Conservation (phyloP, 2,888 invertebrate genomes). For the Euzophera pinguis region DNA sequence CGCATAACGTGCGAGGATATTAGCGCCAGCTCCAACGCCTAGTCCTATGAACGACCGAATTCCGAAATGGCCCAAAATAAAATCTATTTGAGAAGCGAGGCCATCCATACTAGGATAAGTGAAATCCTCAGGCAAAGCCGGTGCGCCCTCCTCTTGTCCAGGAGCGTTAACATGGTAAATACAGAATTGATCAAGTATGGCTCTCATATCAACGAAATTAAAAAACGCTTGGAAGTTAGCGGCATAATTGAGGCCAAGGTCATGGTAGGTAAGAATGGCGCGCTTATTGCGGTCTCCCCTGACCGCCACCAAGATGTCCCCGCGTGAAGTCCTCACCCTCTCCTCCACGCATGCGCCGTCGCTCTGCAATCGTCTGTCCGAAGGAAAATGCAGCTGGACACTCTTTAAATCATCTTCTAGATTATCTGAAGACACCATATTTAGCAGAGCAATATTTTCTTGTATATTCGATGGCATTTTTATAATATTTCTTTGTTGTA, state of each 20-base stretch:
- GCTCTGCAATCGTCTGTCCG: conserved; percentile 81
- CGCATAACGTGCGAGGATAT: conserved; percentile 95
- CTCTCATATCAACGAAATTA: conserved; percentile 94
- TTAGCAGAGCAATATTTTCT: conserved; percentile 80
- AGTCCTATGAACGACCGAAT: conserved; percentile 96
- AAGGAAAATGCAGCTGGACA: conserved; percentile 93
- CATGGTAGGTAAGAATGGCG: conserved; percentile 98
- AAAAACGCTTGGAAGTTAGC: conserved; percentile 97
- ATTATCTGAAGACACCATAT: conserved; percentile 85
- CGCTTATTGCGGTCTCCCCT: conserved; percentile 95
- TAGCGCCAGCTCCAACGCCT: conserved; percentile 98
- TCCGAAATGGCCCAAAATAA: conserved; percentile 94
- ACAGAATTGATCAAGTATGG: conserved; percentile 95
- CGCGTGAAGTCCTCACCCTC: conserved; percentile 94
- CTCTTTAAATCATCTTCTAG: conserved; percentile 96
- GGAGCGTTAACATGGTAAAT: conserved; percentile 99
- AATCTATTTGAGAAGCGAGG: conserved; percentile 92
- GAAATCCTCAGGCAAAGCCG: conserved; percentile 91
- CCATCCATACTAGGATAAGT: conserved; percentile 98
- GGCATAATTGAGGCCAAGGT: conserved; percentile 98
- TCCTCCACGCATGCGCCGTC: conserved; percentile 81
- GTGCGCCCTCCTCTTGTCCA: conserved; percentile 98
- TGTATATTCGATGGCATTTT: conserved; percentile 68
- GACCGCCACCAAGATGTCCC: conserved; percentile 94
- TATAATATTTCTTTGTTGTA: conserved; percentile 16